Percentiles rank a stretch among this genome's conserved stretches.
phyloP scores from a whole-genome alignment of 2,113 vertebrate species.

The Trogon surrucura region DNA sequence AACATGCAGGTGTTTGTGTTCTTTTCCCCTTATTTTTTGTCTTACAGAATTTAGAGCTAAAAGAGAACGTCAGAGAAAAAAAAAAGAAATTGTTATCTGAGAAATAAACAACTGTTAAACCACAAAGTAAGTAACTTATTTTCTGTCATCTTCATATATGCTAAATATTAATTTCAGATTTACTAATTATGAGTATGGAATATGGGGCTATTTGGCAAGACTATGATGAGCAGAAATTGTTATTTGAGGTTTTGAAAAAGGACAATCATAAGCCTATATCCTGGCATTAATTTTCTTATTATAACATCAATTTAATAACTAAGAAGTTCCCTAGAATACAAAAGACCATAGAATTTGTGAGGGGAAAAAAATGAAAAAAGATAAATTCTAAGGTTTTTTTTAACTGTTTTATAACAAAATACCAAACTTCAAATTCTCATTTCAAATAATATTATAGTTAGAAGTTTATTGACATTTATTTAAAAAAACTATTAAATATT shows the following conservation, averaged over 20 bases:
- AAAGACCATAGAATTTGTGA: not conserved
- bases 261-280: not conserved
- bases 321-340: not conserved
- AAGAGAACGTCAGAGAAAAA: not conserved
- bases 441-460: not conserved
- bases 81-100: not conserved
- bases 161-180: not conserved
- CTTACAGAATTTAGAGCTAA: not conserved
- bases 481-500: not conserved
- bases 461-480: not conserved
- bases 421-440: not conserved
- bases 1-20: rapidly evolving
- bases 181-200: not conserved
- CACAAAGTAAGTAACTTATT: not conserved
- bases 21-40: rapidly evolving
- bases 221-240: not conserved
- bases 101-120: not conserved
- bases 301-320: not conserved
- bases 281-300: not conserved
- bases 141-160: not conserved
- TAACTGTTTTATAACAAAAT: not conserved
- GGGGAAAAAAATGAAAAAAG: not conserved
- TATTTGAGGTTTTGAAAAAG: not conserved
- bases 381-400: not conserved
- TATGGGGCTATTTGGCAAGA: not conserved